Evolutionary conservation across 2,888 invertebrate species (phyloP).

Genomic region (Drosophila barbarae): DNA sequence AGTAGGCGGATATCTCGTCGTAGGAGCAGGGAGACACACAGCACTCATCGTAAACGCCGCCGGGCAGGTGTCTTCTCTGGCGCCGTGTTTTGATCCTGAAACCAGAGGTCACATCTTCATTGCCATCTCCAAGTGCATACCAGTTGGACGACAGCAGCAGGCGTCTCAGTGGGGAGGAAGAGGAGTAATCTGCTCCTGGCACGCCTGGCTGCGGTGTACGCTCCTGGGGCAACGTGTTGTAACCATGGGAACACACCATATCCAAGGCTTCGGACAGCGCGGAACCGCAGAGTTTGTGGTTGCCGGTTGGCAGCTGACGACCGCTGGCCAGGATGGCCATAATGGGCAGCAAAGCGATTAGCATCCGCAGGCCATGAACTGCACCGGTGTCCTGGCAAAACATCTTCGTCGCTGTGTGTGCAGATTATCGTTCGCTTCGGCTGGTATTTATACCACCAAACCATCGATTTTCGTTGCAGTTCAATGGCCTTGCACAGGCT

Average conservation of each 20-base stretch:
- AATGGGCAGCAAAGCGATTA: conserved; percentile 16
- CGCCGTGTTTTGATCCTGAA: conserved; percentile 61
- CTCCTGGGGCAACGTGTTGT: conserved; percentile 48
- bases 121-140: conserved; percentile 27
- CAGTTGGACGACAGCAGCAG: conserved; percentile 59
- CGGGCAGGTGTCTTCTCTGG: conserved; percentile 41
- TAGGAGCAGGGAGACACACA: conserved; percentile 62
- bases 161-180: conserved; percentile 35
- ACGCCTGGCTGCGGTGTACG: conserved; percentile 2
- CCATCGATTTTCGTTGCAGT: conserved; percentile 33
- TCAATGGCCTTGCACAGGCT: conserved; percentile 58
- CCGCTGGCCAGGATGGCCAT: conserved; percentile 25
- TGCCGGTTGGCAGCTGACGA: conserved; percentile 46
- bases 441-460: conserved; percentile 55
- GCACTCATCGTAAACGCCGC: conserved; percentile 67
- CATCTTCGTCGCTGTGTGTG: conserved; percentile 47
- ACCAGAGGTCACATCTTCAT: conserved; percentile 25
- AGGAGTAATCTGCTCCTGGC: conserved; percentile 13
- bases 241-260: conserved; percentile 59
- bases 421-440: conserved; percentile 30
- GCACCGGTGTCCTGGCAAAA: conserved; percentile 42
- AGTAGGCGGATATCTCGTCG: conserved; percentile 62
- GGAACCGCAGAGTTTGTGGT: conserved; percentile 65
- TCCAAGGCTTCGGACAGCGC: conserved; percentile 58
- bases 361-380: conserved; percentile 30